Evolutionary conservation across 1,140 invertebrate genomes (phyloP).

Genomic region (Penaeus chinensis): DNA sequence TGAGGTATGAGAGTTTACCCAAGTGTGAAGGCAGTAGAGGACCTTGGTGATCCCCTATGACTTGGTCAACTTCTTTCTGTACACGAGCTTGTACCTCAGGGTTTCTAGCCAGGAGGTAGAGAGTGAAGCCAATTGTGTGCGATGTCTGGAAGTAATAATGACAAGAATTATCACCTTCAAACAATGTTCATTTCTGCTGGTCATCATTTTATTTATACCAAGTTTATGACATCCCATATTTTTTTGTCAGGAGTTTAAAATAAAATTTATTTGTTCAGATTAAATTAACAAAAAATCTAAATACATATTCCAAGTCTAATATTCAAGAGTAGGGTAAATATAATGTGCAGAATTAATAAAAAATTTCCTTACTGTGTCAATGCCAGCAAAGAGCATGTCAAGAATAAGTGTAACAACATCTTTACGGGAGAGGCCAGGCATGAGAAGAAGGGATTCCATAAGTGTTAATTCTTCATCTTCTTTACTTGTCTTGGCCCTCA

Average conservation of each 20-base stretch:
- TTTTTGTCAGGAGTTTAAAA: too few species aligned
- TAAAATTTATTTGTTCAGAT: too few species aligned
- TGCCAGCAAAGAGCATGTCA: conserved; percentile 49
- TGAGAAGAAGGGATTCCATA: conserved; percentile 10
- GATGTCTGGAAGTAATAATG: not conserved
- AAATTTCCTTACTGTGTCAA: conserved; percentile 35
- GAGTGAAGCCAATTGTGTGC: conserved; percentile 1
- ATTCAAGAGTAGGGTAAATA: too few species aligned
- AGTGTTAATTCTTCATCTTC: conserved; percentile 12
- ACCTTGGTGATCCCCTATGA: not conserved
- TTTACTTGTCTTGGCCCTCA: not conserved
- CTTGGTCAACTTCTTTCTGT: not conserved
- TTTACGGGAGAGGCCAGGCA: conserved; percentile 19
- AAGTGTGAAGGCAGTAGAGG: not conserved
- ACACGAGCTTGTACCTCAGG: not conserved
- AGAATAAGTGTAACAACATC: conserved; percentile 46
- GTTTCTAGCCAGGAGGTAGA: not conserved
- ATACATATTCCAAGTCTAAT: too few species aligned
- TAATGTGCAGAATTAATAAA: too few species aligned
- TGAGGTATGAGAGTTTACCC: not conserved
- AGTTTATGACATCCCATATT: too few species aligned
- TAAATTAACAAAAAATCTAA: too few species aligned
- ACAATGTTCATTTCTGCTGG: too few species aligned
- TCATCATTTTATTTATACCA: too few species aligned
- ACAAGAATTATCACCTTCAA: not conserved